These are phyloP conservation scores for Mirza zaza DNA, from an alignment of 2,113 vertebrate species.

Conservation along the genomic window DNA sequence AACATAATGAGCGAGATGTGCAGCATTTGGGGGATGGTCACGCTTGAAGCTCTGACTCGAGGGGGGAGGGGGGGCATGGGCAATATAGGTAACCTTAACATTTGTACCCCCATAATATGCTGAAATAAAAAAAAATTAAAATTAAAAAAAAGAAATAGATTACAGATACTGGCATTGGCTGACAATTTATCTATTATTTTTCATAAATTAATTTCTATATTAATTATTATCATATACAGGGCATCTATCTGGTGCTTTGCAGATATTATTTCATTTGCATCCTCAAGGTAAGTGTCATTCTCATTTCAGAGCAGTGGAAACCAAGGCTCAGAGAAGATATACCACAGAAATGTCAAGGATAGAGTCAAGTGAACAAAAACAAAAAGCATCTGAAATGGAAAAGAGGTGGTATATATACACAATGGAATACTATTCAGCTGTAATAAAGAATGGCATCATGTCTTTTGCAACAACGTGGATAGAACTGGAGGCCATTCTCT, in stretches of 20 bases:
- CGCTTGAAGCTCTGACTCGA: too few relatives aligned
- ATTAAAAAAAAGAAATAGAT: too few relatives aligned
- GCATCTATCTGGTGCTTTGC: background rate
- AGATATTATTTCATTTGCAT: background rate
- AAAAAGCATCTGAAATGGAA: too few relatives aligned
- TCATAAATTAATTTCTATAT: background rate
- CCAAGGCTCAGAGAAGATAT: background rate
- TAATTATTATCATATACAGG: background rate
- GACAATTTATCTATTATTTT: background rate
- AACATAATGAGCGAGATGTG: too few relatives aligned
- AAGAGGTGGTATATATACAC: background rate
- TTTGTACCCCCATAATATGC: too few relatives aligned
- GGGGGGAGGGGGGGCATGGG: too few relatives aligned
- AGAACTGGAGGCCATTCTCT: background rate
- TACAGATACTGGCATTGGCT: background rate
- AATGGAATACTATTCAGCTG: background rate
- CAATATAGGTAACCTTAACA: too few relatives aligned
- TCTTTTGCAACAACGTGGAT: background rate
- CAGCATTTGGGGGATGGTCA: too few relatives aligned
- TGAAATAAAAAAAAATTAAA: too few relatives aligned
- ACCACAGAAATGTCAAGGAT: background rate
- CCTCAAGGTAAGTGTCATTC: background rate
- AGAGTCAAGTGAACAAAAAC: background rate
- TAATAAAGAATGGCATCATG: background rate
- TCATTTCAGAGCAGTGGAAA: background rate